A percentile compares a stretch with the other conserved stretches of the same genome.
Conservation (phyloP, 2,113 vertebrate genomes). For the Furnarius figulus region DNA sequence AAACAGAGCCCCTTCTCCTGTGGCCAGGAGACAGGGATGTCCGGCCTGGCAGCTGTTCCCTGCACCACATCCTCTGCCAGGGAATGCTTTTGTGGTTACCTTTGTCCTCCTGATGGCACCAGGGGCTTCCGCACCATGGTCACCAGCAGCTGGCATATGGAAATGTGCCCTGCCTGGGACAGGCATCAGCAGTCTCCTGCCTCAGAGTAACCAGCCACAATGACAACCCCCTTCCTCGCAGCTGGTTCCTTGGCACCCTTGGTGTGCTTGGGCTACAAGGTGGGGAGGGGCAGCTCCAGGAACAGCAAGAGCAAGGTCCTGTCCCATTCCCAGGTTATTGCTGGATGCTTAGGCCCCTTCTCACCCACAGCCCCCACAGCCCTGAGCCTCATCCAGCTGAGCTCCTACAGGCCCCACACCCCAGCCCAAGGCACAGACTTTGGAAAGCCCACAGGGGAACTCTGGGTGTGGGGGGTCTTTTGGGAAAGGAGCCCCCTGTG, state of each 20-base stretch:
- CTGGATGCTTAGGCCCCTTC: accelerated
- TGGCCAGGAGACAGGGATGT: not conserved
- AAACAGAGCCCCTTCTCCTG: not conserved
- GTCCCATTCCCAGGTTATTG: not conserved
- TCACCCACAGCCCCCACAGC: too few relatives aligned
- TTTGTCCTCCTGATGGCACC: not conserved
- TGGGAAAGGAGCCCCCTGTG: not conserved
- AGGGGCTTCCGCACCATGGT: accelerated
- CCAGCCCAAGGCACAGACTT: not conserved
- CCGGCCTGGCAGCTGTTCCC: accelerated
- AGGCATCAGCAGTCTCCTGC: not conserved
- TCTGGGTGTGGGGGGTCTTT: not conserved
- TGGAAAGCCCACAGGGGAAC: accelerated
- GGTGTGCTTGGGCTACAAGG: accelerated
- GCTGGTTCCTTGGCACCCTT: not conserved
- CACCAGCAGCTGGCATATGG: not conserved
- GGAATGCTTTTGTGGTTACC: not conserved
- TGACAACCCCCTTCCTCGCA: not conserved
- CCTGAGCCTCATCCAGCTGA: accelerated
- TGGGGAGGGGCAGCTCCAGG: not conserved
- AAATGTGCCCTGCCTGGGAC: not conserved
- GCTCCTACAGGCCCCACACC: accelerated
- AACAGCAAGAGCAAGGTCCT: accelerated
- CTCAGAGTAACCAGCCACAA: not conserved
- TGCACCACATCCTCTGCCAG: not conserved